Conservation (phyloP, 2,113 vertebrate species). For the Malurus cyaneus region DNA sequence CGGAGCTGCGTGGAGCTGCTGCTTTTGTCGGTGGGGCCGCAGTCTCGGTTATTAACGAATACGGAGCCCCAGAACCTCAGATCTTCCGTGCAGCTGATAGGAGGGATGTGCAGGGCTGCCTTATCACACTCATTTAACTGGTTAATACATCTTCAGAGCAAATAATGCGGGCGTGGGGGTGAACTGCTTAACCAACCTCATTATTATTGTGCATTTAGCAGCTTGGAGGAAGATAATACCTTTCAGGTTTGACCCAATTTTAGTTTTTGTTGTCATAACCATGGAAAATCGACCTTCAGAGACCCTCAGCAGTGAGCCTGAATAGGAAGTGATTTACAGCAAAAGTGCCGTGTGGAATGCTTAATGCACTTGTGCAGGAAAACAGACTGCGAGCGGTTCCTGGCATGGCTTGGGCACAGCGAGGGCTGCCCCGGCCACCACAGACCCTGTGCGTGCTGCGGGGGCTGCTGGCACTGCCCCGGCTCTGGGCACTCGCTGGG, state of each 20-base stretch:
- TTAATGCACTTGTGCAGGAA: constrained; percentile 16
- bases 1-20: not conserved
- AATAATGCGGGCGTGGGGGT: constrained; percentile 54
- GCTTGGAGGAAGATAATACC: constrained; percentile 72
- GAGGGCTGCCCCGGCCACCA: not conserved
- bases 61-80: not conserved
- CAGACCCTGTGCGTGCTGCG: not conserved
- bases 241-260: constrained; percentile 81
- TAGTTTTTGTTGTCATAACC: constrained; percentile 76
- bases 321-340: constrained; percentile 69
- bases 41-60: not conserved
- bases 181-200: constrained; percentile 73
- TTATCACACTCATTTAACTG: constrained; percentile 40
- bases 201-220: constrained; percentile 76
- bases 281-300: constrained; percentile 73
- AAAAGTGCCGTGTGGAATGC: constrained; percentile 11
- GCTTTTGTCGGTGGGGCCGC: not conserved
- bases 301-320: constrained; percentile 67
- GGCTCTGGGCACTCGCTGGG: no score
- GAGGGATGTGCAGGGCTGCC: constrained; percentile 10
- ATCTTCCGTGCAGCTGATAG: not conserved
- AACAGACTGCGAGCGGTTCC: not conserved
- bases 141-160: constrained; percentile 51
- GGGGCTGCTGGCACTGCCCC: not conserved
- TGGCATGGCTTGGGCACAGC: not conserved